phyloP scores from a whole-genome alignment of 2,113 vertebrate genomes.

The Tenebrosternarchus preto region DNA sequence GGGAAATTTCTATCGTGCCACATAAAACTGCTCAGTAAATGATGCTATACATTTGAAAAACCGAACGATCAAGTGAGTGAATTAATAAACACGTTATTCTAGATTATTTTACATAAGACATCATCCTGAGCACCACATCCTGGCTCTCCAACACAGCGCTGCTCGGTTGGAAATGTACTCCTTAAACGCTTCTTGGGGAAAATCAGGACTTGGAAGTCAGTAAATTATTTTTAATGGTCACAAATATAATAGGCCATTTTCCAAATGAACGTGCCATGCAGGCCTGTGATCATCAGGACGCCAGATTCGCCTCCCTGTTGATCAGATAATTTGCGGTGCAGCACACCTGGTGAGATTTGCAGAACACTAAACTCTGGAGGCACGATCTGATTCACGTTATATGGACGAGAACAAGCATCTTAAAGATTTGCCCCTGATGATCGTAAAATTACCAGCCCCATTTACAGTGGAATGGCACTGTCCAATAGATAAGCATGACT shows the following conservation, averaged over 20 bases:
- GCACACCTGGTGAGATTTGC: slow-evolving; percentile 77
- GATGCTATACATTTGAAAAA: neutral
- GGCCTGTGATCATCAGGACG: slow-evolving; percentile 73
- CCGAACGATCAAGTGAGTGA: neutral
- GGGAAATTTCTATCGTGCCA: neutral
- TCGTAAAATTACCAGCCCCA: slow-evolving; percentile 68
- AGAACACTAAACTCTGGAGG: slow-evolving; percentile 42
- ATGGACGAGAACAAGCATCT: slow-evolving; percentile 57
- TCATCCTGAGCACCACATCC: slow-evolving; percentile 31
- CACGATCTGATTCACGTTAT: slow-evolving; percentile 66
- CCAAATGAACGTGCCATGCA: slow-evolving; percentile 76
- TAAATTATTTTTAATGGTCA: slow-evolving; percentile 80
- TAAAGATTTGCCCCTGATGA: slow-evolving; percentile 62
- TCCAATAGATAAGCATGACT: neutral
- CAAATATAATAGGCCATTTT: slow-evolving; percentile 81
- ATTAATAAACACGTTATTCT: slow-evolving; percentile 18
- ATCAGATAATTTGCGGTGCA: slow-evolving; percentile 76
- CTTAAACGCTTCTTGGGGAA: slow-evolving; percentile 65
- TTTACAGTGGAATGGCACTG: slow-evolving; percentile 64
- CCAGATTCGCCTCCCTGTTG: slow-evolving; percentile 76
- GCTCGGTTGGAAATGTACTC: slow-evolving; percentile 56
- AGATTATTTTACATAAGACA: slow-evolving; percentile 41
- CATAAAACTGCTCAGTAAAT: neutral
- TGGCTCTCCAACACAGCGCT: neutral
- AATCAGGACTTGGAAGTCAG: slow-evolving; percentile 71